Conservation (phyloP, 2,113 vertebrate species). For the Macaca fascicularis region T2T-MFA8v1.1 NC_088379.1:100379001-100379500, state of each 20-base stretch:
- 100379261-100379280: neutral
- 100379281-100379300: neutral
- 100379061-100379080: neutral
- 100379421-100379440: neutral
- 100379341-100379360: constrained; percentile 26
- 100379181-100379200: neutral
- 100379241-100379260: constrained; percentile 18
- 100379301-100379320: constrained; percentile 22
- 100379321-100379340: constrained; percentile 8
- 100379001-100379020: too few species aligned
- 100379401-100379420: neutral
- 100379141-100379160: neutral
- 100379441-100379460: neutral
- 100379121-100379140: neutral
- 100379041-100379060: neutral
- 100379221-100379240: neutral
- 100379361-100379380: constrained; percentile 31
- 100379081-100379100: neutral
- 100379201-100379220: neutral
- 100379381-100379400: neutral
- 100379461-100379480: constrained; percentile 7
- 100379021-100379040: neutral
- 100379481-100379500: neutral
- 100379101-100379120: neutral
- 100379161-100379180: neutral